Evolutionary conservation across 2,888 invertebrate genomes (phyloP), one percentile per base, ranked within the genome.

Genomic region (Dicranocentrus wangi): DNA sequence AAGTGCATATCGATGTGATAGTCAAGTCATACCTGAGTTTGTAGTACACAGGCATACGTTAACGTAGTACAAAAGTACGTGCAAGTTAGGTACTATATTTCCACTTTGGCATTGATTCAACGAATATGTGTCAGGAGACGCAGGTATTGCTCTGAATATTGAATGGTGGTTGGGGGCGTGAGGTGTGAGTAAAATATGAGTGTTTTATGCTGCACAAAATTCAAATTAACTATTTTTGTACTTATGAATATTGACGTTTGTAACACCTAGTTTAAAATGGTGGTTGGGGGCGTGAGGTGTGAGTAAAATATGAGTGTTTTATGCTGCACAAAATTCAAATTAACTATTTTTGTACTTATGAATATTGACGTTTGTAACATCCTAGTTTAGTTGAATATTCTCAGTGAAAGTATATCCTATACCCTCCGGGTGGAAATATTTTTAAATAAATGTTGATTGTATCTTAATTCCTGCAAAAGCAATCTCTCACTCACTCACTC

Each of bases 381-480:
- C n/a, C n/a, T n/a, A n/a, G n/a, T n/a, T n/a, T n/a, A n/a, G n/a
- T n/a, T n/a, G n/a, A n/a, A n/a, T 17, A 47, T 17, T 47, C 8
- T n/a, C 17, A n/a, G n/a, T 47, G 47, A 47, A 47, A n/a, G 47
- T n/a, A 13, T 17, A n/a, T 47, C 47, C 15, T n/a, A 47, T n/a
- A n/a, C n/a, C n/a, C 47, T 3, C 3, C 47, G 47, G 47, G 3
- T 47, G 15, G 47, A 17, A 47, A 13, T 8, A 13, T 39, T 17
- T 47, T 17, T 15, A 5, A n/a, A 47, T 47, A 47, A 47, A 47
- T 47, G 8, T 10, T 10, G 47, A 47, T 47, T 47, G 3, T 47
- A 47, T 47, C 47, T 47, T 47, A 47, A 47, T 47, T 47, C 47
- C 47, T 47, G n/a, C 47, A n/a, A 32, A 32, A n/a, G n/a, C n/a